Evolutionary conservation across 2,797 vertebrate species (phyloP), one percentile per base, ranked within the genome.

Genomic region (Sebastes nivosus): DNA sequence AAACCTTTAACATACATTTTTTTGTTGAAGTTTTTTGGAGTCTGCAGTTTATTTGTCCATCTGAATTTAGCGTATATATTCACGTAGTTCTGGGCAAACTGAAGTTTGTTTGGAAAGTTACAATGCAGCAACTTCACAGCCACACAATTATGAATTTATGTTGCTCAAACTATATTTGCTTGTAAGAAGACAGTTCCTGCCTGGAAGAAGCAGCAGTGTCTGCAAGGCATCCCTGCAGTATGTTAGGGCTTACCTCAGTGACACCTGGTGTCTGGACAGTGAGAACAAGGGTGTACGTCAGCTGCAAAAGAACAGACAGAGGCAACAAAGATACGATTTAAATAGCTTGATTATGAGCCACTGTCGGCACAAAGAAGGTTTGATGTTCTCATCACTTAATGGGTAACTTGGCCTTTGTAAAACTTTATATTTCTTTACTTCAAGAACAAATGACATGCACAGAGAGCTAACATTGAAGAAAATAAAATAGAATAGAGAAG

Each of bases 1-100:
- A 9, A 46, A 10, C 29, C 42, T 61, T 71, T 24, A 72, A 77
- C 14, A 71, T 36, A 55, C 12, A 67, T 70, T 78, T 64, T 75
- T 67, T n/a, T 71, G 29, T 58, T 42, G 1, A 27, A 22, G 14
- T n/a, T 52, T 63, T 50, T 50, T 66, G 13, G 9, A 63, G 22
- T 57, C 30, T 60, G 36, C n/a, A 27, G 22, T 65, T 60, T 65
- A 32, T 55, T 32, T 67, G 52, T 13, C 2, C 27, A 77, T 42
- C 13, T 55, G 20, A 64, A 42, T 42, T 59, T 24, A 30, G 10
- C 14, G 32, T 50, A 8, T 20, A 59, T 69, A 6, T 61, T 32
- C 38, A 30, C 20, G 18, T 27, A 25, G 36, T 58, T 27, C 36
- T 14, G 11, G 4, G n/a, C 8, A 55, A 74, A 60, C 9, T 24